A percentile compares a stretch with the other conserved stretches of the same genome.
phyloP scores from a whole-genome alignment of 2,113 vertebrate species.

The Gallinago paraguaiae region DNA sequence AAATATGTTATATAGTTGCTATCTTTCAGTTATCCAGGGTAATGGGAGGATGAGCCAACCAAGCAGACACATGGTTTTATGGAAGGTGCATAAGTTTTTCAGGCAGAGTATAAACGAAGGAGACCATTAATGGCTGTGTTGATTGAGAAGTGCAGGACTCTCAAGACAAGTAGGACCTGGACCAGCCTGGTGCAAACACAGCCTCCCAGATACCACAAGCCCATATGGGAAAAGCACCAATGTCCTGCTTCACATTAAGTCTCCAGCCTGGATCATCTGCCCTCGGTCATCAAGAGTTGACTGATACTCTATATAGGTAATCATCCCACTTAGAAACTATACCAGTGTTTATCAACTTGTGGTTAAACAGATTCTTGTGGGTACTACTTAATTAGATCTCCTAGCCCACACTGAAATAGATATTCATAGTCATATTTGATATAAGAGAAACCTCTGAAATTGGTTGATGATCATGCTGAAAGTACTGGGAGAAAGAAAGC shows the following conservation, averaged over 20 bases:
- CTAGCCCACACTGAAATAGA: neutral
- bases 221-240: neutral
- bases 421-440: neutral
- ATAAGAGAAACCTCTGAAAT: neutral
- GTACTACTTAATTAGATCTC: neutral
- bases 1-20: neutral
- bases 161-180: neutral
- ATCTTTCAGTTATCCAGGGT: neutral
- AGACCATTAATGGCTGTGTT: neutral
- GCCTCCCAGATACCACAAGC: neutral
- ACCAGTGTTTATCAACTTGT: neutral
- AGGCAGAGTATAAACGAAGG: neutral
- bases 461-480: neutral
- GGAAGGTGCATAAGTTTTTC: neutral
- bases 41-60: neutral
- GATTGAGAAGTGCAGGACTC: neutral
- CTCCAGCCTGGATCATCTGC: neutral
- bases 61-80: neutral
- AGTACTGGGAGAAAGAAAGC: neutral
- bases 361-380: neutral
- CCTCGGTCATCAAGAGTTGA: neutral
- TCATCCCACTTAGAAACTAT: neutral
- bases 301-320: neutral
- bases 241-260: neutral
- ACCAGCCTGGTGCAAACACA: neutral